Conservation (phyloP, 2,113 vertebrate genomes). For the Phasianus colchicus region DNA sequence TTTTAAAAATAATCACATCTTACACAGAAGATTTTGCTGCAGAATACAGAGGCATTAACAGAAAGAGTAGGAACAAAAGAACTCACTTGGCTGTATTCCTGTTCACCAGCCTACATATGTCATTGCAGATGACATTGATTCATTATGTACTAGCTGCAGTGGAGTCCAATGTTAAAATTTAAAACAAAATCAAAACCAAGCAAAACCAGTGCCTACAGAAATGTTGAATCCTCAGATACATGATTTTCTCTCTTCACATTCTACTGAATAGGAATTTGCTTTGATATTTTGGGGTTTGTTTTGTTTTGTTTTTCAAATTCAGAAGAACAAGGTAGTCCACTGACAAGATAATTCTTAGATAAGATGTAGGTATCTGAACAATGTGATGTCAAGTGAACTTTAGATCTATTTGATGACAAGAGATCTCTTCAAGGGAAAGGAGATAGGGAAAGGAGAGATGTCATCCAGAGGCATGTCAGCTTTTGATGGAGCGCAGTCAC, state of each 20-base stretch:
- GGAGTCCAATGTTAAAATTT: slow-evolving; percentile 6
- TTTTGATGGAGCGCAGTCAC: neutral
- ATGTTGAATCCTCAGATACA: neutral
- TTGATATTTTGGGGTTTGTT: neutral
- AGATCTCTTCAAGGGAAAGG: neutral
- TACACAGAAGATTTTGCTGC: neutral
- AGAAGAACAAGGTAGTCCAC: neutral
- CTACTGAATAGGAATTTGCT: neutral
- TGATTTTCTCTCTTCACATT: neutral
- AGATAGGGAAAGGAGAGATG: neutral
- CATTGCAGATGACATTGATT: slow-evolving; percentile 45
- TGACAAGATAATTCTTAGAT: neutral
- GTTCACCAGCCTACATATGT: slow-evolving; percentile 16
- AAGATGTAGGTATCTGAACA: neutral
- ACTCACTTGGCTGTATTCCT: slow-evolving; percentile 3
- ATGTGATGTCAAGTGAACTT: neutral
- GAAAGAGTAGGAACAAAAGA: neutral
- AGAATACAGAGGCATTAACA: neutral
- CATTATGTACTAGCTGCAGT: slow-evolving; percentile 12
- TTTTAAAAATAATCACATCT: slow-evolving; percentile 32
- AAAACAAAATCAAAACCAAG: neutral
- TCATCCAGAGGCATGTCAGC: neutral
- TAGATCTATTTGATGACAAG: neutral
- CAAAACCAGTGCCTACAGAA: neutral
- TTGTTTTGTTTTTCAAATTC: neutral